Evolutionary conservation across 2,113 vertebrate species (phyloP), one percentile per base, ranked within the genome.

Genomic region (Cichladusa arquata): DNA sequence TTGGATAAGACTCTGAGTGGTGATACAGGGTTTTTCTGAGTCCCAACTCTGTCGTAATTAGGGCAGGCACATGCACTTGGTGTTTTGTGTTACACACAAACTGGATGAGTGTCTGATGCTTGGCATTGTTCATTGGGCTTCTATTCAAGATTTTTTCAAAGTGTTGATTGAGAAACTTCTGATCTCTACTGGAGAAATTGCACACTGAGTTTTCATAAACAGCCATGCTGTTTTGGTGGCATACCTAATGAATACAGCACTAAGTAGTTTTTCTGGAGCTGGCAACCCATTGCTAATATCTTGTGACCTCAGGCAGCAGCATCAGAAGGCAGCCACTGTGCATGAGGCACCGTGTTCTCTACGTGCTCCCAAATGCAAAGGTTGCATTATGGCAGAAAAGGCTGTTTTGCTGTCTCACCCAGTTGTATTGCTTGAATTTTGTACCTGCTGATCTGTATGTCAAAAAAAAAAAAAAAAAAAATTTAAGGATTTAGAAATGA

Each of bases 291-390:
- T 38, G 17, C 31, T 71, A 2, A 19, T 38, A 16, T 33, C 53
- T 71, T 25, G 38, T 2, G 13, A 34, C 29, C 44, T 58, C 78
- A 28, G 38, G 5, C 24, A 24, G 36, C 57, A 57, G 1, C 10
- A 8, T 42, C 22, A 29, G 40, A 33, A 61, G 28, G 34, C 76
- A 88, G 34, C 42, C 10, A 3, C 57, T 45, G 17, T 45, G 45
- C 50, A 8, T 3, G 4, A 38, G 33, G 47, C 24, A 1, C 70
- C 0, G 0, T 14, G 6, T 36, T 48, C 29, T 28, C 9, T 4
- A 0, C 14, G 26, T 74, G 56, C 42, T 56, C 2, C 72, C 47
- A 4, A 47, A 58, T 8, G 13, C 47, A 58, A 54, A 54, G 19
- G 29, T 3, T 12, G 45, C 54, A 3, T 29, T 18, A 4, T 18